Evolutionary conservation across 2,888 invertebrate species (phyloP), one percentile per base, ranked within the genome.

Genomic region (Yponomeuta plumbellus): DNA sequence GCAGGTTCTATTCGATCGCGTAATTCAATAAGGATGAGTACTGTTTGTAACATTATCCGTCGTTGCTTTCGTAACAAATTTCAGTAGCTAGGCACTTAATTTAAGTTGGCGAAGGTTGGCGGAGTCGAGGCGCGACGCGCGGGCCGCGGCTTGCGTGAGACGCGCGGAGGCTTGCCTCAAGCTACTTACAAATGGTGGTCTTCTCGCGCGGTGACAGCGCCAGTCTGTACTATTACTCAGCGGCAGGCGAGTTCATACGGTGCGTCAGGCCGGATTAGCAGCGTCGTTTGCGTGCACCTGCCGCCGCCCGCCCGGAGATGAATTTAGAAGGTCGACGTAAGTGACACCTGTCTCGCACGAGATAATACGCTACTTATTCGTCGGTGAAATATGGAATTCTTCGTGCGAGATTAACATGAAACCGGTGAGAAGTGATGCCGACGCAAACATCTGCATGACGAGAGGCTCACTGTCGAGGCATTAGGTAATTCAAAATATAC

Each of bases 261-360:
- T 70, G 73, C 78, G 79, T 80, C 81, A 80, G 78, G 76, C 70
- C 73, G 85, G 86, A 88, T 87, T 87, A 88, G 79, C 73, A 73
- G 77, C 78, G 75, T 80, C 83, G 80, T 78, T 81, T 80, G 76
- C 75, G 79, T 84, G 81, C 86, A 86, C 83, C 87, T 86, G 86
- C 80, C 76, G 74, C 77, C 44, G 44, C 44, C 44, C 44, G 44
- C 79, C 74, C 76, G 77, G 79, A 85, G 86, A 88, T 84, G 87
- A 85, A 88, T 88, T 85, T 85, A 83, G 81, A 76, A 77, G 78
- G 80, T 76, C 80, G 83, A 80, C 81, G 79, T 77, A 75, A 83
- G 85, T 83, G 88, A 87, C 88, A 88, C 85, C 88, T 88, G 88
- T 87, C 88, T 85, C 79, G 80, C 80, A 78, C 77, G 80, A 85